These are phyloP conservation scores for Pipistrellus nathusii DNA, from an alignment of 2,797 vertebrate genomes.

Conservation along the genomic window DNA sequence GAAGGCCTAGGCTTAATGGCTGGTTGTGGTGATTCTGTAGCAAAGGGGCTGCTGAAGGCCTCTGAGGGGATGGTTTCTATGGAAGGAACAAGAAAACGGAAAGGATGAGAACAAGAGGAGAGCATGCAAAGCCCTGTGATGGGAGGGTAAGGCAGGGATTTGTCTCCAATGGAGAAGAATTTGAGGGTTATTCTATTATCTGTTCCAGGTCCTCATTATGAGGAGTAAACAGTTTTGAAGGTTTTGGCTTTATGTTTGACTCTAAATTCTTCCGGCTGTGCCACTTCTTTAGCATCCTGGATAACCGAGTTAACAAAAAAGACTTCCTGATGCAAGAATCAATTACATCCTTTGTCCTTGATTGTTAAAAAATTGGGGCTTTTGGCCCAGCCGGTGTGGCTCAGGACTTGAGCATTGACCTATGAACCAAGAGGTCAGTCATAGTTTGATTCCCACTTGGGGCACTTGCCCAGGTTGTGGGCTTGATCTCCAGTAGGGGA, in stretches of 20 bases:
- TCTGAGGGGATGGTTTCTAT: not conserved
- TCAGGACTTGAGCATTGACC: no score
- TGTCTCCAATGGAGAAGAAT: not conserved
- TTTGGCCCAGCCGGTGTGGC: no score
- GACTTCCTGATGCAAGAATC: not conserved
- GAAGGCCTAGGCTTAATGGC: not conserved
- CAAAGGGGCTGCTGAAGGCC: not conserved
- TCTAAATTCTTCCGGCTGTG: not conserved
- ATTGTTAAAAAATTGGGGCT: not conserved
- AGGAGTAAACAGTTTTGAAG: slow-evolving; percentile 28
- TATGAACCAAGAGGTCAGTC: no score
- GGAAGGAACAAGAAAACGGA: not conserved
- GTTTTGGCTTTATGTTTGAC: slow-evolving; percentile 41
- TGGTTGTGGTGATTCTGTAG: not conserved
- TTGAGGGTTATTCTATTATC: not conserved
- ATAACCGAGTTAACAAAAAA: not conserved
- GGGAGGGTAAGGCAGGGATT: not conserved
- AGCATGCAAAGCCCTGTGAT: not conserved
- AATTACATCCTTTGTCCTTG: not conserved
- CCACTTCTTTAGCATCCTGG: slow-evolving; percentile 26
- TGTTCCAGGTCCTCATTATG: slow-evolving; percentile 34
- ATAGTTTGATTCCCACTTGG: no score
- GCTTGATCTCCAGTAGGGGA: no score
- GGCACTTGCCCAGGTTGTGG: no score
- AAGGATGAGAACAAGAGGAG: not conserved